Evolutionary conservation across 2,888 invertebrate genomes (phyloP).

Genomic region (Stenodema calcarata): DNA sequence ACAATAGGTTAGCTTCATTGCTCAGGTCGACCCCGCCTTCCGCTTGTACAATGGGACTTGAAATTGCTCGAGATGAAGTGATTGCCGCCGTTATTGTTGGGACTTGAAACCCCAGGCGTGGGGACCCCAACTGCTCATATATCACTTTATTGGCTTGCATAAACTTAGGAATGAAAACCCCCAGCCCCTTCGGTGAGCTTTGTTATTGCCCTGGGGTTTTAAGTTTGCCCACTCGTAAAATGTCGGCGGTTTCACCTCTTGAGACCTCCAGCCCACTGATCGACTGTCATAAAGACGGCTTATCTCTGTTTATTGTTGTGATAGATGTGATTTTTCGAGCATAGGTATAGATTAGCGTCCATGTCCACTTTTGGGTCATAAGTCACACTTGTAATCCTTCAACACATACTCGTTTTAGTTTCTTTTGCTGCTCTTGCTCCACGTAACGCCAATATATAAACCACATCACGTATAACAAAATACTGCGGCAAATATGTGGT

Average conservation of each 20-base stretch:
- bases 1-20: background rate
- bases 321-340: background rate
- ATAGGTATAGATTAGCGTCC: background rate
- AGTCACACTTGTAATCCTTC: too few relatives aligned
- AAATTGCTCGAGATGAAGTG: background rate
- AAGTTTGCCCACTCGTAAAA: constrained; percentile 1
- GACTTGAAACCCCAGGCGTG: background rate
- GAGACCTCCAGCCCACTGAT: background rate
- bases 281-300: background rate
- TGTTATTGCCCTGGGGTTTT: background rate
- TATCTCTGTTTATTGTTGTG: background rate
- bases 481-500: too few relatives aligned
- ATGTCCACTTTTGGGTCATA: too few relatives aligned
- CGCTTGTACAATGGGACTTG: background rate
- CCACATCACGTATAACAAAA: too few relatives aligned
- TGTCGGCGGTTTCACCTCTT: background rate
- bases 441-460: too few relatives aligned
- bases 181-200: background rate
- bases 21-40: background rate
- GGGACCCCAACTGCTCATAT: background rate
- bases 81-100: background rate
- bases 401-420: too few relatives aligned
- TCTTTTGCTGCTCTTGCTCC: too few relatives aligned
- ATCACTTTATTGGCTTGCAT: background rate
- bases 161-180: background rate